These are phyloP conservation scores for Cyclura pinguis DNA, from an alignment of 2,797 vertebrate genomes.

Conservation along the genomic window DNA sequence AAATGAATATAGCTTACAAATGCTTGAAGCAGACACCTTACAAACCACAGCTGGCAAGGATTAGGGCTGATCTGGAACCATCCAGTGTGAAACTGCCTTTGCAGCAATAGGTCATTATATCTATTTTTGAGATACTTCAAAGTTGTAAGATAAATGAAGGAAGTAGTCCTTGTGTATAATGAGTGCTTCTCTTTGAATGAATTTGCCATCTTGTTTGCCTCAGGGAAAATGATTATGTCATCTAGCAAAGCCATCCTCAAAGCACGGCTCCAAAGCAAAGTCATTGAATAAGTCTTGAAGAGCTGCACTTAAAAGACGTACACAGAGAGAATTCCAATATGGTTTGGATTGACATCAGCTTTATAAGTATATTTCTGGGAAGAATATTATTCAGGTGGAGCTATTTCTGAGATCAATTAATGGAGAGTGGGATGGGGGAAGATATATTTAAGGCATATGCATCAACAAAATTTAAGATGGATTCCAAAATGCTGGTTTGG, in stretches of 20 bases:
- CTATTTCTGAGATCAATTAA: neutral
- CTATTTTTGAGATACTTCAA: slow-evolving; percentile 38
- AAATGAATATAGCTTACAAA: slow-evolving; percentile 11
- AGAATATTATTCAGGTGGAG: neutral
- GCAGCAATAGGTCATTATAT: slow-evolving; percentile 7
- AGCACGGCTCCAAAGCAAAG: slow-evolving; percentile 2
- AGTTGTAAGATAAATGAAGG: slow-evolving; percentile 30
- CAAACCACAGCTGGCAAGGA: neutral
- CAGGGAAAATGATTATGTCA: slow-evolving; percentile 26
- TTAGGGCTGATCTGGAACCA: slow-evolving; percentile 13
- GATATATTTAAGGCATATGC: no score
- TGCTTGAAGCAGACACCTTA: slow-evolving; percentile 23
- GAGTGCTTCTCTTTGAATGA: slow-evolving; percentile 43
- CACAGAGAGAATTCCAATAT: neutral
- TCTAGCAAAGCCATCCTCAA: slow-evolving; percentile 1
- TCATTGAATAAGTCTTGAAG: neutral
- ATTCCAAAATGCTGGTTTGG: neutral
- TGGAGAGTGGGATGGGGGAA: no score
- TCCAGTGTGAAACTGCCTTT: slow-evolving; percentile 14
- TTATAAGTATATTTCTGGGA: neutral
- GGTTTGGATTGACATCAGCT: neutral
- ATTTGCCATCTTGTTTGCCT: slow-evolving; percentile 26
- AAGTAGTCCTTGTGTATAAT: slow-evolving; percentile 37
- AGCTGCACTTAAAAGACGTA: neutral
- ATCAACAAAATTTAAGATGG: neutral